Base-by-base conservation (phyloP, 1,140 invertebrate species). In the Panagrolaimus sp. region DNA sequence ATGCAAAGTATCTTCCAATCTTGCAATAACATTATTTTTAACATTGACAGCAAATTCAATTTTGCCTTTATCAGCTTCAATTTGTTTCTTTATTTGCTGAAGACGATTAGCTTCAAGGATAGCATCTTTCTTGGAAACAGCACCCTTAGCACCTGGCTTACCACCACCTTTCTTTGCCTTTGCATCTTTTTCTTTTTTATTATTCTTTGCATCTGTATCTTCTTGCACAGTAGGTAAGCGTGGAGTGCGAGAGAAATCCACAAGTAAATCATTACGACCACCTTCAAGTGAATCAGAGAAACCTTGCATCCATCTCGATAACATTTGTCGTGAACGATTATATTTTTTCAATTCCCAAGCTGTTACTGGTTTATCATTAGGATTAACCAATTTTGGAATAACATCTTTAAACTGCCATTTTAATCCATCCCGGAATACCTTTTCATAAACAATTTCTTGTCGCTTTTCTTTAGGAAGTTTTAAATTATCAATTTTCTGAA, bases 251-350 rank as follows among this genome's bases (percentile, higher is more conserved):
- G 80, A 76, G 66, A 82, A 82, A 47, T 82, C 80, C 25, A 82
- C 80, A 25, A 83, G 70, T 16, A 82, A 67, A 62, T 82, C 74
- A 27, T 74, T 78, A 31, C 76, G 73, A 31, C 78, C 70, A 11
- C 80, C 80, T 79, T 82, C 80, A 44, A 82, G 68, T 16, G 81
- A 77, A 46, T 82, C 80, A 23, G 80, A 69, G 64, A 82, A 82
- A 42, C 66, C 57, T 71, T 82, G 79, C 64, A 82, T 82, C 78
- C 78, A 79, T 71, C 66, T 71, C 13, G 70, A 78, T 2, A 78
- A 25, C 5, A 65, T 65, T 46, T 79, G 78, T 46, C 70, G 67
- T 11, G 23, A 16, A 43, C 63, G 65, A 44, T 68, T 67, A n/a
- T 67, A 68, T 42, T 51, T 63, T 45, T 70, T 79, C 53, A 69